Evolutionary conservation across 1,140 invertebrate genomes (phyloP).

Genomic region (Pachyrhynchus sulphureomaculatus): DNA sequence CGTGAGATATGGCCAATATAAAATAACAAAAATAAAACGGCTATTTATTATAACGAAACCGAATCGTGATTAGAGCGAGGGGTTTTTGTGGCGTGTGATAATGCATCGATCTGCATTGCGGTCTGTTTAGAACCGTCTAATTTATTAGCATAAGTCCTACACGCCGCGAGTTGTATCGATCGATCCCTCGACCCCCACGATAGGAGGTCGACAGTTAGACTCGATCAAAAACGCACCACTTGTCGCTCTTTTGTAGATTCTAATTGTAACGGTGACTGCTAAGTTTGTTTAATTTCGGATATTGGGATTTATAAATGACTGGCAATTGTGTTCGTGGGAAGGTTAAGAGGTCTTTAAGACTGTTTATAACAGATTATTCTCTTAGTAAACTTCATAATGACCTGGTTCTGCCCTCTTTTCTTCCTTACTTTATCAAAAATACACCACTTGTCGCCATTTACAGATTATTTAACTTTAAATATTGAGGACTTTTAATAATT

Average conservation of each 20-base stretch:
- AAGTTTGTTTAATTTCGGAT: too few species aligned
- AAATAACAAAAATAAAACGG: neutral
- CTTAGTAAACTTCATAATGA: too few species aligned
- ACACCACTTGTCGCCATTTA: too few species aligned
- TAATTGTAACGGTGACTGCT: neutral
- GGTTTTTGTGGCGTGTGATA: conserved; percentile 43
- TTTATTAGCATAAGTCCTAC: conserved; percentile 54
- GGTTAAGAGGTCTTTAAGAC: too few species aligned
- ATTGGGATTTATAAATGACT: too few species aligned
- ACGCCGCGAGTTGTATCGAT: conserved; percentile 49
- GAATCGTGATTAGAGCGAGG: conserved; percentile 34
- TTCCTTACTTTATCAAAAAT: too few species aligned
- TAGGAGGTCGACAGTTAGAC: neutral
- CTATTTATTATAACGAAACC: conserved; percentile 38
- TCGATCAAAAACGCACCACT: conserved; percentile 8
- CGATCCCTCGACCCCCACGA: neutral
- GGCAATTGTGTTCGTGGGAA: too few species aligned
- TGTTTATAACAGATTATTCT: too few species aligned
- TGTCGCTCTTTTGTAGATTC: conserved; percentile 1
- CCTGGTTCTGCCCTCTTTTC: too few species aligned
- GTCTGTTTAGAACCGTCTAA: conserved; percentile 52
- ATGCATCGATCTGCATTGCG: conserved; percentile 52
- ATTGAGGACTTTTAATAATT: too few species aligned
- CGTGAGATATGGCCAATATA: too few species aligned
- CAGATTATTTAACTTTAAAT: too few species aligned